Evolutionary conservation across 2,888 invertebrate genomes (phyloP).

Genomic region (Patella ulyssiponensis): DNA sequence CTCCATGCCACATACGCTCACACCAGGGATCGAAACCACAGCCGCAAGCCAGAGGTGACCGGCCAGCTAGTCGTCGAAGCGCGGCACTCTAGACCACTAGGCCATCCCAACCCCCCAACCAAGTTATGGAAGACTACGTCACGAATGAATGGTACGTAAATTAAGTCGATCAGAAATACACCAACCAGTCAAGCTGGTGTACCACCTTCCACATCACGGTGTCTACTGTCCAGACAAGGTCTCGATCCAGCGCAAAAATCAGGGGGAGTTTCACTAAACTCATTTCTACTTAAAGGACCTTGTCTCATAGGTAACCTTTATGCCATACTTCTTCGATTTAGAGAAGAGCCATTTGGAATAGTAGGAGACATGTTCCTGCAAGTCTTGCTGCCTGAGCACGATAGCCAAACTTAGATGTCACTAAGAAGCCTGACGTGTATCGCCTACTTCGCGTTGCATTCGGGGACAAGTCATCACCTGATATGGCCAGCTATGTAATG

Average conservation of each 20-base stretch:
- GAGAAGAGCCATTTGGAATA: slow-evolving; percentile 8
- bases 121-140: slow-evolving; percentile 5
- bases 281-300: slow-evolving; percentile 25
- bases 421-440: slow-evolving; percentile 16
- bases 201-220: not conserved
- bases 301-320: slow-evolving; percentile 21
- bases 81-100: too few species aligned
- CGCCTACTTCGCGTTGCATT: not conserved
- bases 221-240: slow-evolving; percentile 10
- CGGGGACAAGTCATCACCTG: slow-evolving; percentile 2
- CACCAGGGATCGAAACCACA: too few species aligned
- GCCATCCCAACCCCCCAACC: too few species aligned
- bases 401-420: slow-evolving; percentile 19
- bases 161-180: not conserved
- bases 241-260: slow-evolving; percentile 21
- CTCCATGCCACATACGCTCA: too few species aligned
- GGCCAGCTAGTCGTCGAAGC: too few species aligned
- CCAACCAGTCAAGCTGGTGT: not conserved
- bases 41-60: too few species aligned
- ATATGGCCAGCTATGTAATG: slow-evolving; percentile 22
- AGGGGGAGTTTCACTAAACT: slow-evolving; percentile 15
- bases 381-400: not conserved
- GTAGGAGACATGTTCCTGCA: not conserved
- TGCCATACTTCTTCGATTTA: slow-evolving; percentile 18
- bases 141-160: not conserved